These are phyloP conservation scores for Octopus bimaculoides DNA, from an alignment of 1,140 invertebrate species.

Conservation along the genomic window DNA sequence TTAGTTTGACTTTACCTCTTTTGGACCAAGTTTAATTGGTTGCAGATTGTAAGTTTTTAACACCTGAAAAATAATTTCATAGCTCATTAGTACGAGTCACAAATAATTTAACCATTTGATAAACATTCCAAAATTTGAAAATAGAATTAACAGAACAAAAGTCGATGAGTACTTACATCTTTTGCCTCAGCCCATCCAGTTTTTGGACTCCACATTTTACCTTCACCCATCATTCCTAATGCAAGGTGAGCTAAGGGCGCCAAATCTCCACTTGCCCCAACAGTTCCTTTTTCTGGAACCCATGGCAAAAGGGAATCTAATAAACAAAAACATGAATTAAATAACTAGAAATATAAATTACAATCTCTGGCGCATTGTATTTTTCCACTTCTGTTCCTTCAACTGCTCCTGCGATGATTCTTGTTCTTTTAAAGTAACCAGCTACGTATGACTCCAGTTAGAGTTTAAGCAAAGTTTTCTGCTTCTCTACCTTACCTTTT, in stretches of 20 bases:
- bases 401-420: no score
- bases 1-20: slow-evolving; percentile 60
- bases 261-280: slow-evolving; percentile 73
- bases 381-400: no score
- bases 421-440: no score
- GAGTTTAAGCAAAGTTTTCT: no score
- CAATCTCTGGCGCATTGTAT: no score
- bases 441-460: no score
- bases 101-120: not conserved
- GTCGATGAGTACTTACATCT: slow-evolving; percentile 58
- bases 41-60: slow-evolving; percentile 64
- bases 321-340: not conserved
- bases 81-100: not conserved
- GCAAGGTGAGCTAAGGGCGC: slow-evolving; percentile 72
- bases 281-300: slow-evolving; percentile 74
- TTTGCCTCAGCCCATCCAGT: slow-evolving; percentile 72
- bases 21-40: slow-evolving; percentile 66
- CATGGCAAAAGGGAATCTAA: slow-evolving; percentile 70
- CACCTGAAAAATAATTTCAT: slow-evolving; percentile 54
- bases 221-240: slow-evolving; percentile 72
- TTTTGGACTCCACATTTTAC: slow-evolving; percentile 72
- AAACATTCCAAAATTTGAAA: not conserved
- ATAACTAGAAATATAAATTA: no score
- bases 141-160: not conserved
- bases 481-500: no score